Base-by-base conservation (phyloP, 2,797 vertebrate species). In the Phylloscopus collybita region DNA sequence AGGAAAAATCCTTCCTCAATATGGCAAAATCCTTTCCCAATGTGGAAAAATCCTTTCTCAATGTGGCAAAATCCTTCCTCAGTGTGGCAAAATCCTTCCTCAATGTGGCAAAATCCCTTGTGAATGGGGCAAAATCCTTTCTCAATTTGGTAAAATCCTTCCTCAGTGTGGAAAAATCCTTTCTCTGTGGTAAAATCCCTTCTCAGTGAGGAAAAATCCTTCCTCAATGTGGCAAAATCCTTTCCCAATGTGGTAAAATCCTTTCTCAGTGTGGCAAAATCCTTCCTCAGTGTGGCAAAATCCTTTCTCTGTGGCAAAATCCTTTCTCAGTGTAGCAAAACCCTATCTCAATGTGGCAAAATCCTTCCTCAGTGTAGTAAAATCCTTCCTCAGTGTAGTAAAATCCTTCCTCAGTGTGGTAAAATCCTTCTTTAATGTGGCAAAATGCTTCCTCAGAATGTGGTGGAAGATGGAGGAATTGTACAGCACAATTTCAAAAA, bases 231-330 rank as follows among this genome's bases (percentile, higher is more conserved):
- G 20, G 40, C 3, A 44, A 64, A 91, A 76, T 61, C 42, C 40
- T 71, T 74, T 13, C 22, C 80, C 20, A 10, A 4, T 3, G 7
- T 49, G 32, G n/a, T 5, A 34, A n/a, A 89, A 70, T 61, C 51
- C 56, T 67, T 74, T 12, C 23, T 80, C 23, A 13, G 2, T 5
- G 8, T 17, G 27, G 11, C 1, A 15, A 70, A n/a, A 26, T 66
- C 44, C 23, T 47, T 36, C 0, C 7, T 27, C 64, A 34, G 0
- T 4, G 9, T 22, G 14, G 26, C 3, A 38, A 38, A 51, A 51
- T 69, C 8, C 34, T 51, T 51, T 3, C 27, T 42, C 16, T 2
- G 4, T 51, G 32, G 22, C 49, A 27, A 74, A 89, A 61, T 49
- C 67, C 59, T 70, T 70, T 12, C 25, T 79, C 20, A 14, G 3